Base-by-base conservation (phyloP, 2,797 vertebrate species). In the Melanotaenia boesemani region DNA sequence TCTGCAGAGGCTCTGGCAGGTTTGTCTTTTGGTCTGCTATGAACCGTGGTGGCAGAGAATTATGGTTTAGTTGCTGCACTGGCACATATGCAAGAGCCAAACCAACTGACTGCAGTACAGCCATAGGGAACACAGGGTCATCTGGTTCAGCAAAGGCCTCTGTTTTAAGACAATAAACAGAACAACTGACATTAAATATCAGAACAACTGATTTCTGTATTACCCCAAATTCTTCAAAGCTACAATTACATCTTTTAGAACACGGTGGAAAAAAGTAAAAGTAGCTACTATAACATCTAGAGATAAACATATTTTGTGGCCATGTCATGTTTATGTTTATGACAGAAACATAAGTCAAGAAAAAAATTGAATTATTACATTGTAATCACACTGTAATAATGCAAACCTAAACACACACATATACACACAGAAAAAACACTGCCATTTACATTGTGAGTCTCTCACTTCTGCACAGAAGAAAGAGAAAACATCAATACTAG, bases 11-110 rank as follows among this genome's bases (percentile, higher is more conserved):
- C 59, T 96, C 95, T 2, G 98, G 96, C 66, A 99, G 94, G 92
- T 96, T 96, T n/a, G 96, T 97, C 78, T 94, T 96, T 89, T 98
- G 97, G 87, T 95, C 95, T n/a, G 94, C 95, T 68, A 96, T 90
- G 85, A 98, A 94, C 67, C 92, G 95, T 0, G 95, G 91, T 20
- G 96, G 93, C 72, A 99, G 94, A 24, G 93, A 95, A 81, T 98
- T 97, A 68, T 95, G 92, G 74, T 92, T 87, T 6, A 99, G 90
- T 75, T 98, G 96, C 55, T 95, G 94, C 86, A 96, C 93, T 0
- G 97, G 97, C 73, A 96, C 93, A 44, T 95, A 94, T 0, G 91
- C 93, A 68, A 99, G 88, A 64, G 97, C 96, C 86, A 94, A 89
- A 26, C 98, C 97, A 60, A 97, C 89, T 1, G 97, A 96, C 22